Conservation (phyloP, 2,797 vertebrate species). For the Rhyacichthys aspro region DNA sequence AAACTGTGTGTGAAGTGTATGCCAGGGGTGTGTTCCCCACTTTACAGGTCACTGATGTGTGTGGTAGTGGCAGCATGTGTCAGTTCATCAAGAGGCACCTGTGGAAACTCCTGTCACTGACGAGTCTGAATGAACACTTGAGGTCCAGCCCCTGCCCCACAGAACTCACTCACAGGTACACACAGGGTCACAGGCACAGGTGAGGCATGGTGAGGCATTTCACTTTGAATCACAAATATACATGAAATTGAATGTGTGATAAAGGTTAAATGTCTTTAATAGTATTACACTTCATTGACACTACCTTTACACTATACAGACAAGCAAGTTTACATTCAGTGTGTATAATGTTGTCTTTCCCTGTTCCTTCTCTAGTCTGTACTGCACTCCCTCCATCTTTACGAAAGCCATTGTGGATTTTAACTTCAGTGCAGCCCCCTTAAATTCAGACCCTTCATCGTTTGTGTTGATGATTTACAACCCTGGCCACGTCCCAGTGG, state of each 20-base stretch:
- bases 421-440: conserved; percentile 86
- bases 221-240: neutral
- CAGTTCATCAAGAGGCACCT: conserved; percentile 82
- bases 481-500: conserved; percentile 81
- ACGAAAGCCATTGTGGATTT: conserved; percentile 85
- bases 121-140: conserved; percentile 85
- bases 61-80: conserved; percentile 72
- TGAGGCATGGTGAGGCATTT: conserved; percentile 49
- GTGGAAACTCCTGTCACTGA: conserved; percentile 89
- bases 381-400: conserved; percentile 75
- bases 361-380: conserved; percentile 60
- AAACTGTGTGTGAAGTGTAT: conserved; percentile 78
- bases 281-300: no score
- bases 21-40: conserved; percentile 84
- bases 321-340: no score
- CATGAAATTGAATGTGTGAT: neutral
- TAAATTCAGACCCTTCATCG: conserved; percentile 80
- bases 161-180: conserved; percentile 82
- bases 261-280: neutral
- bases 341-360: no score
- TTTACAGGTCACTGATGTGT: conserved; percentile 80
- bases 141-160: conserved; percentile 70
- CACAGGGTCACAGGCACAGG: conserved; percentile 88
- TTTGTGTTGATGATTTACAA: conserved; percentile 87
- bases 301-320: no score